Conservation (phyloP, 2,888 invertebrate genomes). For the Andricus curvator region DNA sequence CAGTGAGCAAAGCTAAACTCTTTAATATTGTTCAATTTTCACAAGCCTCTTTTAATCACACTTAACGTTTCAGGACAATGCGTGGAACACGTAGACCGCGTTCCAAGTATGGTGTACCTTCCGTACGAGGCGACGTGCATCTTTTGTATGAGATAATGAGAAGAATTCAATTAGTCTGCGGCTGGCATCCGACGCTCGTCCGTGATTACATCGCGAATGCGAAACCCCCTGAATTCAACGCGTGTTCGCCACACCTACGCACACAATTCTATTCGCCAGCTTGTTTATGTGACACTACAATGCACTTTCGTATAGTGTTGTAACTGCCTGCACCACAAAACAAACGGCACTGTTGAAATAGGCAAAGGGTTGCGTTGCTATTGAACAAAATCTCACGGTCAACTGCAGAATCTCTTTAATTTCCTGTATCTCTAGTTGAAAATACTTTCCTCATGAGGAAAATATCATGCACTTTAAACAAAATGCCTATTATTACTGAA, state of each 20-base stretch:
- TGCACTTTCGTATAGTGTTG: conserved; percentile 5
- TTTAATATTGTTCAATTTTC: conserved; percentile 14
- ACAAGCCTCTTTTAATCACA: background rate
- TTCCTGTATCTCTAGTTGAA: background rate
- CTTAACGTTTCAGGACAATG: conserved; percentile 16
- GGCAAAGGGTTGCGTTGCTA: too few species aligned
- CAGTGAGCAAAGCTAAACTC: background rate
- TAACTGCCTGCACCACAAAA: background rate
- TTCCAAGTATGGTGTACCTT: conserved; percentile 17
- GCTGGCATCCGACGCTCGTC: conserved; percentile 52
- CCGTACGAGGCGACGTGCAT: conserved; percentile 43
- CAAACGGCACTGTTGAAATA: background rate
- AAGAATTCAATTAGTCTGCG: conserved; percentile 58
- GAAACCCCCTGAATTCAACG: conserved; percentile 23
- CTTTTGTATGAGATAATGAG: conserved; percentile 58
- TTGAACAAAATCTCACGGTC: background rate
- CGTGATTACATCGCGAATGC: conserved; percentile 44
- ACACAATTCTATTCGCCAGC: background rate
- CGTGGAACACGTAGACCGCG: background rate
- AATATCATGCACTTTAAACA: background rate
- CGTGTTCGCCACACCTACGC: background rate
- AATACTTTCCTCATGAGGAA: background rate
- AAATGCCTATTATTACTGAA: too few species aligned
- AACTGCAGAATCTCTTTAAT: background rate
- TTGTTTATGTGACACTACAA: conserved; percentile 14